These are phyloP conservation scores for Cryptophagus acutangulus DNA, from an alignment of 2,888 invertebrate species.

Conservation along the genomic window DNA sequence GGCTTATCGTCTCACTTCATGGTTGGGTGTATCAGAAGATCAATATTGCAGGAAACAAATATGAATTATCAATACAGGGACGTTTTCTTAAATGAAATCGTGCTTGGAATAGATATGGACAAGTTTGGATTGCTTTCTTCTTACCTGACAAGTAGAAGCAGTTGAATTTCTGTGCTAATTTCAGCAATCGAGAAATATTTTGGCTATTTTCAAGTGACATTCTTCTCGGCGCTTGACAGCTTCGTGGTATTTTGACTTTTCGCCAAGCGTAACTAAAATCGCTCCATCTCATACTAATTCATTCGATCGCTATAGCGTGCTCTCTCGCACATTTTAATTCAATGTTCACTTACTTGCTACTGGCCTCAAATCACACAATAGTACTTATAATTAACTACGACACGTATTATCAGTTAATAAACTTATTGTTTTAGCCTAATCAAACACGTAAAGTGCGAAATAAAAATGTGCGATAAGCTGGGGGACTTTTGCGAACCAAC, in stretches of 20 bases:
- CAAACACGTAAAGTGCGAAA: too few relatives aligned
- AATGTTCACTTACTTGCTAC: too few relatives aligned
- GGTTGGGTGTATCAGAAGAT: slow-evolving; percentile 32
- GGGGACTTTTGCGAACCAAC: too few relatives aligned
- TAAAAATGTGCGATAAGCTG: too few relatives aligned
- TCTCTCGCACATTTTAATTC: too few relatives aligned
- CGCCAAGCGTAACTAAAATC: too few relatives aligned
- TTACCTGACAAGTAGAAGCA: slow-evolving; percentile 84
- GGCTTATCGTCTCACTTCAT: too few relatives aligned
- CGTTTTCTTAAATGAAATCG: slow-evolving; percentile 17
- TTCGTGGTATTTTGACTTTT: too few relatives aligned
- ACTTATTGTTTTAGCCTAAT: too few relatives aligned
- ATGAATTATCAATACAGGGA: slow-evolving; percentile 18
- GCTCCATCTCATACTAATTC: neutral
- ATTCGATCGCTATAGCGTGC: neutral
- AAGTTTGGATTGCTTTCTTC: slow-evolving; percentile 24
- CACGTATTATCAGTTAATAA: too few relatives aligned
- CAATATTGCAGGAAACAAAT: slow-evolving; percentile 24
- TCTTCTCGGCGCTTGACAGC: slow-evolving; percentile 7
- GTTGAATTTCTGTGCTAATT: slow-evolving; percentile 82
- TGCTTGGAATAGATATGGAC: slow-evolving; percentile 7
- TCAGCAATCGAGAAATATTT: slow-evolving; percentile 64
- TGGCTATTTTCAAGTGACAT: slow-evolving; percentile 18
- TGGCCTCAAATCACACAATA: too few relatives aligned
- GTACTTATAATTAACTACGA: too few relatives aligned